Conservation (phyloP, 1,140 invertebrate genomes). For the Drosophila orena region DNA sequence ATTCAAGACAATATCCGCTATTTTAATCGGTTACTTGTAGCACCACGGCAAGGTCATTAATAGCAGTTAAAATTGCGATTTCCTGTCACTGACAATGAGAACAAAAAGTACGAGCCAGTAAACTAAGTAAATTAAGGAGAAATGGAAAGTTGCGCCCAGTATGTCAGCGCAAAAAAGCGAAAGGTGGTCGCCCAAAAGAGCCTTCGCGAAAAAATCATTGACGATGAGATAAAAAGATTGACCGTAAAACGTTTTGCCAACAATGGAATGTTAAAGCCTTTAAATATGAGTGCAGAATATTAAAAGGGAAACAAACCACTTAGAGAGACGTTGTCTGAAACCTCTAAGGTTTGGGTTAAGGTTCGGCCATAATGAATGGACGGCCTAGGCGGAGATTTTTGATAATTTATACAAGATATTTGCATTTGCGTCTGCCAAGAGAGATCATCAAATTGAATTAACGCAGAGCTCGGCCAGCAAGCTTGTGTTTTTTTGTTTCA, state of each 20-base stretch:
- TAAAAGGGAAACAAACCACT: slow-evolving; percentile 54
- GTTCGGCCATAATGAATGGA: slow-evolving; percentile 41
- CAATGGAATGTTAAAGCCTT: slow-evolving; percentile 49
- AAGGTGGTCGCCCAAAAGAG: slow-evolving; percentile 43
- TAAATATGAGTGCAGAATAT: slow-evolving; percentile 62
- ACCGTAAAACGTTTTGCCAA: slow-evolving; percentile 54
- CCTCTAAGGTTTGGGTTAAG: slow-evolving; percentile 52
- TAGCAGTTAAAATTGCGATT: background rate
- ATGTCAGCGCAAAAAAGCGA: slow-evolving; percentile 31
- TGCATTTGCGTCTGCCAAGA: slow-evolving; percentile 58
- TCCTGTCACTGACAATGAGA: background rate
- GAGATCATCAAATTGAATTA: slow-evolving; percentile 76
- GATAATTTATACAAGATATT: slow-evolving; percentile 77
- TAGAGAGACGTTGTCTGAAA: slow-evolving; percentile 38
- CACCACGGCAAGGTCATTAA: slow-evolving; percentile 25
- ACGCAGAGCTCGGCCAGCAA: slow-evolving; percentile 27
- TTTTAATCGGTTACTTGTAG: background rate
- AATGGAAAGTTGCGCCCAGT: slow-evolving; percentile 38
- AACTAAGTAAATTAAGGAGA: slow-evolving; percentile 8
- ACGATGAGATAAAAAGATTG: slow-evolving; percentile 58
- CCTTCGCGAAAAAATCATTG: slow-evolving; percentile 31
- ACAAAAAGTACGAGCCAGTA: background rate
- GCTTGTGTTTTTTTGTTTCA: slow-evolving; percentile 25
- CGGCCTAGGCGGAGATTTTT: slow-evolving; percentile 40
- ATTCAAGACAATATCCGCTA: slow-evolving; percentile 3